Percentiles rank a stretch among this genome's conserved stretches.
Evolutionary conservation across 1,140 invertebrate genomes (phyloP).

Genomic region (Drosophila nasuta): DNA sequence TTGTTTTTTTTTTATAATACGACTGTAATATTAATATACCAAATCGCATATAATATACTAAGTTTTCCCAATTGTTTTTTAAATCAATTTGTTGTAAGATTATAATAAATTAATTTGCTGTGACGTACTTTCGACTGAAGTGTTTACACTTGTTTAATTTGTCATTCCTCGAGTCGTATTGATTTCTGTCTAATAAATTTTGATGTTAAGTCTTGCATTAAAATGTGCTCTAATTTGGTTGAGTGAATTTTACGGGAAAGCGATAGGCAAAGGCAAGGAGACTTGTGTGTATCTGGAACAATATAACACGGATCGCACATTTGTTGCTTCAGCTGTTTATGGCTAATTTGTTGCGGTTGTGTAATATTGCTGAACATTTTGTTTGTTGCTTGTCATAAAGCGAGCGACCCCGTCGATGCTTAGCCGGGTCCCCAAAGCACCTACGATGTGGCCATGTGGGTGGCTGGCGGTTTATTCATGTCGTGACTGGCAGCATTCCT

Average conservation of each 20-base stretch:
- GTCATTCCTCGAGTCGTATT: not conserved
- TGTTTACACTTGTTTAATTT: too few species aligned
- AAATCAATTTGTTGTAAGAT: too few species aligned
- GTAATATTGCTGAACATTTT: conserved; percentile 63
- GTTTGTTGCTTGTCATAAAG: conserved; percentile 42
- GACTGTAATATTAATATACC: too few species aligned
- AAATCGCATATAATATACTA: too few species aligned
- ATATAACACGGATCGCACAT: conserved; percentile 3
- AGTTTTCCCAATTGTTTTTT: too few species aligned
- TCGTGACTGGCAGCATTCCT: conserved; percentile 30
- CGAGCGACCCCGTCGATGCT: conserved; percentile 41
- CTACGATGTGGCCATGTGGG: conserved; percentile 3
- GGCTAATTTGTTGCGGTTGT: conserved; percentile 73
- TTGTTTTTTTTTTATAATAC: too few species aligned
- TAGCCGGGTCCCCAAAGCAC: conserved; percentile 34
- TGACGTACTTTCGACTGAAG: too few species aligned
- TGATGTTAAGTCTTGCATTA: not conserved
- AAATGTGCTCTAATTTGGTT: conserved; percentile 27
- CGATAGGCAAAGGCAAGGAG: not conserved
- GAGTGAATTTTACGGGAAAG: conserved; percentile 6
- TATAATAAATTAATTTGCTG: too few species aligned
- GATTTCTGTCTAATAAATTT: not conserved
- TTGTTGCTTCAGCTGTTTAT: conserved; percentile 51
- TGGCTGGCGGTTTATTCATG: conserved; percentile 42
- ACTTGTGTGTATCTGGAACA: conserved; percentile 1